Evolutionary conservation across 2,888 invertebrate species (phyloP).

Genomic region (Griposia aprilina): DNA sequence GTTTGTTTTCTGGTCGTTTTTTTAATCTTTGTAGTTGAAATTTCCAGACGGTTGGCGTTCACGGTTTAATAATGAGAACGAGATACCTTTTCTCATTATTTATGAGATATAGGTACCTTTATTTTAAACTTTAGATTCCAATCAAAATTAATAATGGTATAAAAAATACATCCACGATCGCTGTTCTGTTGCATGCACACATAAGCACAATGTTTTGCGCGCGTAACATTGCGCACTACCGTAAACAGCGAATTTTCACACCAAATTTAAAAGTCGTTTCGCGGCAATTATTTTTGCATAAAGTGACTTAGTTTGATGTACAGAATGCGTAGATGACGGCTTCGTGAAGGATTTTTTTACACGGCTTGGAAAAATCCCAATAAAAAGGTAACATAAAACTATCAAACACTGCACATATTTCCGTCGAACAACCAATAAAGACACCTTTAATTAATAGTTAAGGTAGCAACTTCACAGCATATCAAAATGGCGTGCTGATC

Average conservation of each 20-base stretch:
- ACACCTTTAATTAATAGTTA: conserved; percentile 24
- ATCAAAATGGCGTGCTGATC: conserved; percentile 52
- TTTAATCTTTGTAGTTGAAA: neutral
- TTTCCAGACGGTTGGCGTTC: neutral
- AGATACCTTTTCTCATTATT: neutral
- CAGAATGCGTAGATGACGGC: no score
- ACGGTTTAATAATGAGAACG: fast-evolving
- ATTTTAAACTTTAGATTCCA: no score
- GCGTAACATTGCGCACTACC: no score
- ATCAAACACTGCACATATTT: neutral
- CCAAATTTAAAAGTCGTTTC: no score
- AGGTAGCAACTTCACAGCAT: conserved; percentile 28
- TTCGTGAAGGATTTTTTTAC: no score
- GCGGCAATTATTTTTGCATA: no score
- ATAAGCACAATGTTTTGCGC: no score
- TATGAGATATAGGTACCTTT: neutral
- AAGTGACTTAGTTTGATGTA: no score
- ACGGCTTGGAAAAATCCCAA: neutral
- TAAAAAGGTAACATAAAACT: neutral
- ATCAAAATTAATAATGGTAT: no score
- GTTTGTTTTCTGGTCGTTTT: neutral
- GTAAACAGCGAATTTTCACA: no score
- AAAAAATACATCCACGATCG: no score
- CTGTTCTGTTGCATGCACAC: no score
- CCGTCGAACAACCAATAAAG: neutral